These are phyloP conservation scores for Clarias pachynema DNA, from an alignment of 2,797 vertebrate genomes.

Conservation along the genomic window DNA sequence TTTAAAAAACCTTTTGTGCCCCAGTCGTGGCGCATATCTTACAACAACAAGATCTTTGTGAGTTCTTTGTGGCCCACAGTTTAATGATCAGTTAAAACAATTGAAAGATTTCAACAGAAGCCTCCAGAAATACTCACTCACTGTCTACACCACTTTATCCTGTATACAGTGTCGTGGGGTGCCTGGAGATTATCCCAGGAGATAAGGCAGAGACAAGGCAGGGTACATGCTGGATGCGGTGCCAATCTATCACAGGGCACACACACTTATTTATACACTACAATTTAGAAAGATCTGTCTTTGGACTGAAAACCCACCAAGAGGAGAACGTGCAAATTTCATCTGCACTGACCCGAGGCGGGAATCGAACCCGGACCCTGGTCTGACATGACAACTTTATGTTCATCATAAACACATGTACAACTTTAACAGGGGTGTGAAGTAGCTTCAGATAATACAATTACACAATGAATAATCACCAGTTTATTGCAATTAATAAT, in stretches of 20 bases:
- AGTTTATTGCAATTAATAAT: slow-evolving; percentile 9
- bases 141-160: too few species aligned
- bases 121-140: neutral
- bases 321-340: too few species aligned
- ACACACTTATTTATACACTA: too few species aligned
- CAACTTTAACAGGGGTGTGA: neutral
- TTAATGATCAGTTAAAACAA: neutral
- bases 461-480: neutral
- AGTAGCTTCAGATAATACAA: neutral
- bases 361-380: too few species aligned
- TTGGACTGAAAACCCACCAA: too few species aligned
- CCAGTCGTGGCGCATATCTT: neutral
- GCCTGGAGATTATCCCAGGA: too few species aligned
- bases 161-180: too few species aligned
- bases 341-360: too few species aligned
- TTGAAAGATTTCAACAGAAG: neutral
- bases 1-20: neutral
- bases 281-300: too few species aligned
- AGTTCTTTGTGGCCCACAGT: neutral
- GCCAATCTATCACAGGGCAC: too few species aligned
- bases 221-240: too few species aligned
- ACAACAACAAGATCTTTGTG: neutral
- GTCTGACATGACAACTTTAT: neutral
- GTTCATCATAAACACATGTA: neutral
- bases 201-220: too few species aligned